A percentile compares a stretch with the other conserved stretches of the same genome.
phyloP scores from a whole-genome alignment of 2,888 invertebrate genomes.

The Tenthredo livida region DNA sequence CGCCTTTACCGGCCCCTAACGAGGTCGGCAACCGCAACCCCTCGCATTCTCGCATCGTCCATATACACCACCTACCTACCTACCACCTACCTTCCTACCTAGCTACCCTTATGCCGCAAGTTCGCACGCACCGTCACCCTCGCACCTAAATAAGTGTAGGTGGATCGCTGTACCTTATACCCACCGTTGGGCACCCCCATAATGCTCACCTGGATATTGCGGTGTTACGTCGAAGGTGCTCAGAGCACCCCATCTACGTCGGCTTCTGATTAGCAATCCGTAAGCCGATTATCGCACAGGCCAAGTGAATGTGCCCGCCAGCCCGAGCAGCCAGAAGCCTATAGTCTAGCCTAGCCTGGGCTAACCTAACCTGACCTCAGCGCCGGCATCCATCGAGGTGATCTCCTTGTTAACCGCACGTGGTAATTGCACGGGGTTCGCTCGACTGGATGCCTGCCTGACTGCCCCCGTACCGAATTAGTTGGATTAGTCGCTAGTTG shows the following conservation, averaged over 20 bases:
- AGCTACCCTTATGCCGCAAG: constrained; percentile 40
- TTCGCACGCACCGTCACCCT: constrained; percentile 43
- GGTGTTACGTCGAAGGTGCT: constrained; percentile 50
- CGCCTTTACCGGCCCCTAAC: constrained; percentile 64
- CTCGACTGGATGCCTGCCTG: constrained; percentile 62
- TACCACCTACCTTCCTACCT: constrained; percentile 1
- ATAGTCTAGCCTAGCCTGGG: constrained; percentile 21
- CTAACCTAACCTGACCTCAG: constrained; percentile 58
- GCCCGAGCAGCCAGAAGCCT: constrained; percentile 61
- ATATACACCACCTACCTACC: not conserved
- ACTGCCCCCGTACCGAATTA: constrained; percentile 69
- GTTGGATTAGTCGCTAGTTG: constrained; percentile 75
- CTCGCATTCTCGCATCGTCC: constrained; percentile 45
- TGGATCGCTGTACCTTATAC: constrained; percentile 6
- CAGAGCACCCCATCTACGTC: constrained; percentile 62
- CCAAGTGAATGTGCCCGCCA: constrained; percentile 71
- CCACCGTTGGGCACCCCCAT: not conserved
- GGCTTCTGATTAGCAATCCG: constrained; percentile 75
- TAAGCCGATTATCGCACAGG: constrained; percentile 74
- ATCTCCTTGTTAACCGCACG: constrained; percentile 78
- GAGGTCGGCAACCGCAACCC: constrained; percentile 59
- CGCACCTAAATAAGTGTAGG: constrained; percentile 18
- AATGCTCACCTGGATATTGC: constrained; percentile 44
- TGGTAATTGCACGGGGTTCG: constrained; percentile 74
- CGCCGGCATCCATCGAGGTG: constrained; percentile 59